Evolutionary conservation across 2,797 vertebrate genomes (phyloP), one percentile per base, ranked within the genome.

Genomic region (Paramormyrops hopkinsi): DNA sequence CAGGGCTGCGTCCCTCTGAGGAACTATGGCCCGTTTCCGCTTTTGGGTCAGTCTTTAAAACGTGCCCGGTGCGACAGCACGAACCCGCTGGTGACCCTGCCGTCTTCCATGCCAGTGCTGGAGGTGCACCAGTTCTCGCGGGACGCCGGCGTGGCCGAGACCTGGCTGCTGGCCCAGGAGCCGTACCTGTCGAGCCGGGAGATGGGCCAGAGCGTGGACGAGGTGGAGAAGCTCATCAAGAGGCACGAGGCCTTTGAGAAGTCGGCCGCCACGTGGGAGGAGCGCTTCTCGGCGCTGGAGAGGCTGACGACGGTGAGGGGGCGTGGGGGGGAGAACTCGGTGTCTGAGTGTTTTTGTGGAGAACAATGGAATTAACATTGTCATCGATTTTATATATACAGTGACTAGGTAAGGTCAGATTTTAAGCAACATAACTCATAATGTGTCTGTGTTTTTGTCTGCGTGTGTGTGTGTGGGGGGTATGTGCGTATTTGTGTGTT

Each of bases 61-160:
- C 2, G 3, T 37, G 51, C 51, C n/a, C 8, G 7, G 48, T 11
- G 44, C 1, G 19, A n/a, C 2, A 4, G 82, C 44, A 4, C 8
- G 9, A 7, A 8, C 82, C n/a, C 1, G 11, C 69, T 29, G 44
- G 9, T 73, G 56, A 69, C n/a, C 50, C 59, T 29, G n/a, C 62
- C 62, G 11, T 44, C 22, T 87, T n/a, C 53, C 41, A 2, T 48
- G 2, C 85, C 91, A 96, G 98, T 99, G 95, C 92, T 99, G 96
- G 98, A 99, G 94, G 98, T 99, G 88, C 98, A 99, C 94, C 98
- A 99, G 96, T 99, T 99, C 94, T 97, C 97, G 1, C 94, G 98
- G 91, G 98, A 99, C 0, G 98, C 98, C 0, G 98, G 98, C 0
- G 98, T 99, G 92, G 98, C 98, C 0, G 98, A 99, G 93, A 97